Base-by-base conservation (phyloP, 2,888 invertebrate genomes). In the Auanema sp. region DNA sequence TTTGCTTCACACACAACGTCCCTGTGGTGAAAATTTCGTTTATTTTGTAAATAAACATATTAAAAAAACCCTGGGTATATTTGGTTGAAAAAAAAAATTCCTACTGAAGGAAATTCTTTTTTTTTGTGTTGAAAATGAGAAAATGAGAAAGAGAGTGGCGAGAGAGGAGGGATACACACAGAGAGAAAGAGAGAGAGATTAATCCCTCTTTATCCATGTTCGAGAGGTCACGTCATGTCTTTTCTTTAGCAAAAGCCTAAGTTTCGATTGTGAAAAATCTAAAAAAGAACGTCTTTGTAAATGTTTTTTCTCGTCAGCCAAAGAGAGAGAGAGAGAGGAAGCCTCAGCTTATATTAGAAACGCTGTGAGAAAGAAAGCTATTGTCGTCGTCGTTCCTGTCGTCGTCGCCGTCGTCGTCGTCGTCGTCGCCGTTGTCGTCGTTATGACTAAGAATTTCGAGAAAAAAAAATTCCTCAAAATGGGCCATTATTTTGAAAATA, bases 31-130 rank as follows among this genome's bases (percentile, higher is more conserved):
- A 52, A 63, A 49, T 63, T 47, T 44, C 58, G 58, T 24, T 53
- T 60, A 55, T 56, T 64, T 64, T 52, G 55, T 53, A 59, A 43
- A 60, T 60, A 60, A 56, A 60, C 64, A 50, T 60, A 33, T 33
- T 33, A 33, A 33, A 33, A n/a, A 33, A 33, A 33, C 33, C 33
- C 33, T 33, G 33, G 33, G 33, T 33, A 33, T 33, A 33, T 33
- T 33, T 33, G 33, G 33, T 33, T 33, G 8, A 33, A 33, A 33
- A 33, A 33, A 33, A 33, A 33, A 33, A 5, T 33, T 33, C 33
- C 33, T 33, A 33, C 33, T 33, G 33, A 33, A 33, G n/a, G n/a
- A 33, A 33, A 5, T 41, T 41, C 42, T 14, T 16, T 55, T 47
- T 18, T 40, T 23, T 55, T 49, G 11, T 61, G 33, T 53, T 49